Conservation (phyloP, 2,888 invertebrate genomes). For the Acrocera orbiculus region DNA sequence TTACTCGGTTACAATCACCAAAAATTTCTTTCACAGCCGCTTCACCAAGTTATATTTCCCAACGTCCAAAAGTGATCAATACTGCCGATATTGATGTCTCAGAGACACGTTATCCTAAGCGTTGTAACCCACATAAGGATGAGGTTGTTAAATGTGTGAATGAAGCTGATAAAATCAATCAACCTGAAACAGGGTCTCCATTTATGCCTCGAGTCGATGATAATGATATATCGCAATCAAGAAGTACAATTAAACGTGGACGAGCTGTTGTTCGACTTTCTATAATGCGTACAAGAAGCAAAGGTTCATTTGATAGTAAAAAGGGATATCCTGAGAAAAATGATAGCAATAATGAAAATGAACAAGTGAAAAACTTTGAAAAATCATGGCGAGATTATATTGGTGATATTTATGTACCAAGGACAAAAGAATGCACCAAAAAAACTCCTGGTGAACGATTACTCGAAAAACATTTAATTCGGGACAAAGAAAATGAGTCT, state of each 20-base stretch:
- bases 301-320: not conserved
- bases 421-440: conserved; percentile 25
- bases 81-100: conserved; percentile 77
- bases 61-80: conserved; percentile 57
- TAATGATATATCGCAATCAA: conserved; percentile 32
- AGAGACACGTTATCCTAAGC: conserved; percentile 37
- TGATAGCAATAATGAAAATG: conserved; percentile 2
- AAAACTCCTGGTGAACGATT: conserved; percentile 56
- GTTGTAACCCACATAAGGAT: no score
- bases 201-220: conserved; percentile 35
- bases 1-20: conserved; percentile 35
- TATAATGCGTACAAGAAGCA: conserved; percentile 33
- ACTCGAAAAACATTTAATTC: conserved; percentile 56
- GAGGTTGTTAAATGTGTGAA: not conserved
- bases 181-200: conserved; percentile 17
- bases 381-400: conserved; percentile 45
- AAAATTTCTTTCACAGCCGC: conserved; percentile 34
- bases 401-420: conserved; percentile 34
- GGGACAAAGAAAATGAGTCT: conserved; percentile 34
- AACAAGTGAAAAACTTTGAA: conserved; percentile 34
- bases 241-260: conserved; percentile 50
- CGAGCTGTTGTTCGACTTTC: conserved; percentile 57
- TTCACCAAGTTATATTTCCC: conserved; percentile 31
- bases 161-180: conserved; percentile 4
- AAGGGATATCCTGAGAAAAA: conserved; percentile 12